Evolutionary conservation across 2,797 vertebrate species (phyloP).

Genomic region (Falco rusticolus): DNA sequence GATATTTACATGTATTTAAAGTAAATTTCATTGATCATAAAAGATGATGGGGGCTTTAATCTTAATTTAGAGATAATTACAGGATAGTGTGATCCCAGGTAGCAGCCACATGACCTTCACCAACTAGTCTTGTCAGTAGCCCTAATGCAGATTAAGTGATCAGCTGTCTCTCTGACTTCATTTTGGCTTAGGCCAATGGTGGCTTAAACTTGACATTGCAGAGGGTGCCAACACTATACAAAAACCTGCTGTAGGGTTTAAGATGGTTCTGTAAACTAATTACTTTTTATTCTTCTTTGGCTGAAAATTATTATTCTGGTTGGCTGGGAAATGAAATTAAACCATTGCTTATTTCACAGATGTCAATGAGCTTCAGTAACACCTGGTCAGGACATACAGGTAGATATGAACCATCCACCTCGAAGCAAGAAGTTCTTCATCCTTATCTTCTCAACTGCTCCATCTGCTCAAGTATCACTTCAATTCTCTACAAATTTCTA

Average conservation of each 20-base stretch:
- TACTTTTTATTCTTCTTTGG: neutral
- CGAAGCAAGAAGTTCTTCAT: neutral
- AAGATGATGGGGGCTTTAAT: neutral
- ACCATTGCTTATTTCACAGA: neutral
- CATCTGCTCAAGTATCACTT: neutral
- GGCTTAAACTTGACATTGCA: neutral
- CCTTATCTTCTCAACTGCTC: neutral
- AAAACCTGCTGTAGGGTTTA: neutral
- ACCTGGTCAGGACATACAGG: neutral
- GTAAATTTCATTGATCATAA: neutral
- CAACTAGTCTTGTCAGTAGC: neutral
- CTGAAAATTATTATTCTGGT: neutral
- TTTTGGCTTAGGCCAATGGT: neutral
- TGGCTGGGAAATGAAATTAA: neutral
- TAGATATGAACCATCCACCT: neutral
- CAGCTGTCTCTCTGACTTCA: neutral
- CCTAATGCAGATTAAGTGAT: neutral
- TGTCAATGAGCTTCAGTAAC: neutral
- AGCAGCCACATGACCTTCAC: neutral
- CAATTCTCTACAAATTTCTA: neutral
- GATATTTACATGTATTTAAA: slow-evolving; percentile 13
- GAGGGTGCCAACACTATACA: neutral
- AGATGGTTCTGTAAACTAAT: neutral
- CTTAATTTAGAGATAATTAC: neutral
- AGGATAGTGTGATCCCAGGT: neutral